Conservation (phyloP, 2,888 invertebrate genomes). For the Calameuta filiformis region DNA sequence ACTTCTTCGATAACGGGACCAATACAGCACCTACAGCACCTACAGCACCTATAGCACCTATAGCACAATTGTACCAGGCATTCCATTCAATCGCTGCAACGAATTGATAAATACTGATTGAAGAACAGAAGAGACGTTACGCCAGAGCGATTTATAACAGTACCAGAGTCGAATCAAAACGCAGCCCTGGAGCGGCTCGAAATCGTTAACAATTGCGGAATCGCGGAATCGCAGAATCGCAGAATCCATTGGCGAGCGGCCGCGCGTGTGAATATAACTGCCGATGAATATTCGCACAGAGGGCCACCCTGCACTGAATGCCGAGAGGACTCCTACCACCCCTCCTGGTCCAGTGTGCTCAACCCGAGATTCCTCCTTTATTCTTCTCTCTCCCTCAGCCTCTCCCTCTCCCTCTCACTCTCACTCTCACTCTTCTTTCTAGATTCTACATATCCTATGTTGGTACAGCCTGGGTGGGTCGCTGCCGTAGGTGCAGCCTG, state of each 20-base stretch:
- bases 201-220: conserved; percentile 53
- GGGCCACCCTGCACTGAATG: conserved; percentile 17
- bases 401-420: conserved; percentile 3
- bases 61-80: too few relatives aligned
- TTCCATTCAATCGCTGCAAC: conserved; percentile 17
- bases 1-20: too few relatives aligned
- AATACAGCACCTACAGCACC: too few relatives aligned
- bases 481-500: neutral
- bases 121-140: conserved; percentile 39
- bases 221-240: conserved; percentile 20
- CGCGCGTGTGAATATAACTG: conserved; percentile 61
- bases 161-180: conserved; percentile 30
- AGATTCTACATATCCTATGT: too few relatives aligned
- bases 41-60: too few relatives aligned
- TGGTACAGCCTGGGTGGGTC: too few relatives aligned
- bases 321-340: neutral
- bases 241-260: conserved; percentile 56
- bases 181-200: conserved; percentile 38
- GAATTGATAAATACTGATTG: conserved; percentile 48
- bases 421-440: neutral
- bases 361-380: conserved; percentile 4
- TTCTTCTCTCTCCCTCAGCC: conserved; percentile 2
- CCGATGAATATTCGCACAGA: conserved; percentile 38
- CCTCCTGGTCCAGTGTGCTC: conserved; percentile 8
- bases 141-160: conserved; percentile 57